Evolutionary conservation across 2,797 vertebrate genomes (phyloP), one percentile per base, ranked within the genome.

Genomic region (Schizopygopsis malacanthus): DNA sequence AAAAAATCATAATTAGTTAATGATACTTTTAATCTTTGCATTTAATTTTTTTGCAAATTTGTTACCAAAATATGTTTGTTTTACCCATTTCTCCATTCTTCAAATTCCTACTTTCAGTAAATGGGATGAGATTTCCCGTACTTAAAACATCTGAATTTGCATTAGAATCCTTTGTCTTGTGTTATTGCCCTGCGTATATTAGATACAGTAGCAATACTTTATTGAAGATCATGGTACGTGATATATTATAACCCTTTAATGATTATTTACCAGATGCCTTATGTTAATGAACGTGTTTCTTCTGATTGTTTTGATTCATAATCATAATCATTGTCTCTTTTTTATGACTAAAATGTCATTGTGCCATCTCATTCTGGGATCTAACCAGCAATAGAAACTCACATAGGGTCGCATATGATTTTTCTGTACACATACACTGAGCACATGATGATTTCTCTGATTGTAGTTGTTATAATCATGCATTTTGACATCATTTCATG

Each of bases 211-310:
- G 72, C 84, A 70, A 88, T 81, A 18, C 50, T 84, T 84, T 63
- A 85, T 86, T 79, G 88, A 78, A 70, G 79, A 80, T 88, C 71
- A 84, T 84, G 79, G 82, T 88, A 80, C 85, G 67, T 88, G 56
- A 83, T 70, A 84, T 87, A 87, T 86, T 82, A 52, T 86, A 89
- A 90, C 87, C 90, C 83, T 92, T 89, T 90, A 90, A 89, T 87
- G 50, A 90, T 50, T 85, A 43, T 82, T 50, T 67, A 67, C 28
- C 12, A 50, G 43, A 89, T 90, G 86, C 88, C 88, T 91, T 90
- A 89, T 82, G 69, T 69, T 81, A 78, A 83, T 90, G 82, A 85
- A 75, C 82, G 88, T 4, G 72, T n/a, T 56, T 28, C 11, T 85
- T 70, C 41, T 81, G 50, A 81, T 65, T 85, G 56, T 82, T 80